A percentile compares a stretch with the other conserved stretches of the same genome.
Conservation (phyloP, 2,113 vertebrate species). For the Oenanthe oenanthe region DNA sequence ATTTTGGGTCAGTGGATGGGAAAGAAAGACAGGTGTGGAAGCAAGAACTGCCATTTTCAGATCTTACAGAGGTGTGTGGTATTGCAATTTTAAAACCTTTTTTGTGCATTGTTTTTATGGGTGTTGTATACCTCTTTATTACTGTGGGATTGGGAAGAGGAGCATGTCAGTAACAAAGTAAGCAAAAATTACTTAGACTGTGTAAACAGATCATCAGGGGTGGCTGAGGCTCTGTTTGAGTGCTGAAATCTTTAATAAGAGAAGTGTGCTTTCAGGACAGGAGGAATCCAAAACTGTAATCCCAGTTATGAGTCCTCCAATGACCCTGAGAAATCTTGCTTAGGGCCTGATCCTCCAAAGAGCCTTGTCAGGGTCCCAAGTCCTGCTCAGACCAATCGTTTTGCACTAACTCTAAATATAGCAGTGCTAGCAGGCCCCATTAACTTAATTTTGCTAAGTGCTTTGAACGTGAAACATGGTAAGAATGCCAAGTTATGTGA, state of each 20-base stretch:
- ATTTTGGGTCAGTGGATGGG: background rate
- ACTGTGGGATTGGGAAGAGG: background rate
- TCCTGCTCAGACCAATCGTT: background rate
- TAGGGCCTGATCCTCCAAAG: background rate
- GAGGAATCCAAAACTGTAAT: background rate
- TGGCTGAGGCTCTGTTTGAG: background rate
- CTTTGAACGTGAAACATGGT: background rate
- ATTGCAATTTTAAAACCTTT: background rate
- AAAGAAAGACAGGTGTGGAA: background rate
- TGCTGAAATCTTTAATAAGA: background rate
- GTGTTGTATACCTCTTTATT: background rate
- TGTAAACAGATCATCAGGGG: background rate
- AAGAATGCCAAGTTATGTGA: slow-evolving; percentile 1
- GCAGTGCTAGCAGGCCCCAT: background rate
- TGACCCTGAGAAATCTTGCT: background rate
- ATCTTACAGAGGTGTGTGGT: background rate
- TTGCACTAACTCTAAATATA: background rate
- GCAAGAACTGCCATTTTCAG: background rate
- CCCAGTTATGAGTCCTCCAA: background rate
- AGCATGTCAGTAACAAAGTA: background rate
- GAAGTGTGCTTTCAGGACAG: background rate
- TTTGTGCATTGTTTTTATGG: background rate
- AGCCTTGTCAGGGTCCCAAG: background rate
- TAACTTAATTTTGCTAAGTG: background rate
- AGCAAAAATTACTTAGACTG: background rate